Base-by-base conservation (phyloP, 2,797 vertebrate species). In the Triplophysa yarkandensis region DNA sequence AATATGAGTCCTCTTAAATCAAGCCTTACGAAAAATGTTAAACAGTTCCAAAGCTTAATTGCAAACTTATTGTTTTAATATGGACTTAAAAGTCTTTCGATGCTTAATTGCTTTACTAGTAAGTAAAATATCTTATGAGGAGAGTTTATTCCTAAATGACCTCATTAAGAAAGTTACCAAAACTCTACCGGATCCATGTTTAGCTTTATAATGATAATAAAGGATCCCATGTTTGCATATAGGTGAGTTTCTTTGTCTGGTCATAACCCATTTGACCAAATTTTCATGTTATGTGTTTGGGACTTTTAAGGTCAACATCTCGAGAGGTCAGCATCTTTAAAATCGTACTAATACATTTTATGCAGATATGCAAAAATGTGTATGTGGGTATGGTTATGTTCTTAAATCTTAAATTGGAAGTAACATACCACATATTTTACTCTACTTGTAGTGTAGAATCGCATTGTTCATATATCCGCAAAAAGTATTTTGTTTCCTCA, bases 1-100 rank as follows among this genome's bases (percentile, higher is more conserved):
- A 58, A 39, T 58, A 55, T 23, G 17, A 21, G 36, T 64, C 60
- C 52, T 63, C 32, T 39, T 63, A n/a, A 63, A 34, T 72, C 44
- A 72, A 60, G 8, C 25, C 39, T 54, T 41, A 34, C 52, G 6
- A 6, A 27, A 55, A 55, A 28, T 14, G 1, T 54, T 16, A 55
- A 46, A 19, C 9, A 27, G 11, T 27, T 54, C 13, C 48, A 52
- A 10, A 52, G 16, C 21, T 25, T 52, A 6, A 61, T 50, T 21
- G 21, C 4, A 27, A 71, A 61, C 16, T 32, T n/a, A 60, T 25
- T 62, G 16, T 13, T 50, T 32, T 16, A 57, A 36, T 44, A 3
- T 73, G n/a, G 25, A 73, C 32, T 54, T 44, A 3, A 44, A 61
- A 9, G 9, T 23, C 6, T 50, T 50, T 50, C 27, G 52, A 63